Conservation (phyloP, 2,888 invertebrate genomes). For the Caenorhabditis sp. region DNA sequence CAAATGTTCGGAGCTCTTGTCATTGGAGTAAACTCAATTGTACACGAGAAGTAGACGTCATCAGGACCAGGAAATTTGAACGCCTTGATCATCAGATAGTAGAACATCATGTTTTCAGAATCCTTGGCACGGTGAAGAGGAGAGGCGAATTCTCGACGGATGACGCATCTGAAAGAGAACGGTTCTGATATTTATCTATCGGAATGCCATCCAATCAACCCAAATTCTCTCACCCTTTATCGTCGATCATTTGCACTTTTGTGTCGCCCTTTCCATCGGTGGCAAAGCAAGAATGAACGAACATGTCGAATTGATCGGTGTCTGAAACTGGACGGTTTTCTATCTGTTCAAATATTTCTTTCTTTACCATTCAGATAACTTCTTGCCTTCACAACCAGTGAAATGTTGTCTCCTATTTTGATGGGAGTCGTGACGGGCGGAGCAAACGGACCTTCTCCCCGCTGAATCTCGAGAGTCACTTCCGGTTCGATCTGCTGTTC, state of each 20-base stretch:
- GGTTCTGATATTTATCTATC: too few species aligned
- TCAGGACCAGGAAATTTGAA: slow-evolving; percentile 81
- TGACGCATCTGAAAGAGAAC: slow-evolving; percentile 79
- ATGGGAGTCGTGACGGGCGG: slow-evolving; percentile 76
- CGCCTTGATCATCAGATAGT: slow-evolving; percentile 68
- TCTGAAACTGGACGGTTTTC: slow-evolving; percentile 63
- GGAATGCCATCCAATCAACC: too few species aligned
- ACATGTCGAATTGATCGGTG: slow-evolving; percentile 78
- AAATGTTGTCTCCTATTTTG: slow-evolving; percentile 81
- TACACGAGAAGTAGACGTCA: slow-evolving; percentile 83
- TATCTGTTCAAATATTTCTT: background rate
- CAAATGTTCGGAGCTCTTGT: slow-evolving; percentile 72
- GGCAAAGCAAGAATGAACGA: slow-evolving; percentile 82
- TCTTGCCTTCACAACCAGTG: slow-evolving; percentile 77
- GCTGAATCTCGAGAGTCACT: slow-evolving; percentile 79
- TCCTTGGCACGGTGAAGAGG: slow-evolving; percentile 70
- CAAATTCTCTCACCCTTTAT: slow-evolving; percentile 77
- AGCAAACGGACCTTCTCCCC: slow-evolving; percentile 76
- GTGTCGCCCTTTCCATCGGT: slow-evolving; percentile 78
- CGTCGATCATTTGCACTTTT: slow-evolving; percentile 78
- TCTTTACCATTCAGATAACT: slow-evolving; percentile 64
- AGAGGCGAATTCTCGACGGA: slow-evolving; percentile 77
- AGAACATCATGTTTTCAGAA: slow-evolving; percentile 63
- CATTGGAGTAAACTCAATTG: slow-evolving; percentile 80
- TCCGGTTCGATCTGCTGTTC: slow-evolving; percentile 60